Percentiles rank a stretch among this genome's conserved stretches.
These are phyloP conservation scores for Diachasmimorpha longicaudata DNA, from an alignment of 1,140 invertebrate genomes.

Conservation along the genomic window DNA sequence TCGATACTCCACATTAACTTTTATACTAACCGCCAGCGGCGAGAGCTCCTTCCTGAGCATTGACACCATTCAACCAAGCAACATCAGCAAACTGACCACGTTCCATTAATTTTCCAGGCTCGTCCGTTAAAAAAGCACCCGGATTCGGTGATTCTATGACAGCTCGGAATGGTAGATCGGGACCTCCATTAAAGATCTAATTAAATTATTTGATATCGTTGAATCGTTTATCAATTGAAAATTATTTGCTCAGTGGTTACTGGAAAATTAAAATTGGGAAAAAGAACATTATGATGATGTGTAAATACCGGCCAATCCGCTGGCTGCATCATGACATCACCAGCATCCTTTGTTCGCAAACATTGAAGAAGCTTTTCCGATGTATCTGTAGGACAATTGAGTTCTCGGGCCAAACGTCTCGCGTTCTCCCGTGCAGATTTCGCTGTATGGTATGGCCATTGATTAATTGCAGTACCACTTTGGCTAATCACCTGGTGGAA, in stretches of 20 bases:
- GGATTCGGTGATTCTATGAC: slow-evolving; percentile 70
- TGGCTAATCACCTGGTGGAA: slow-evolving; percentile 78
- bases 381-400: slow-evolving; percentile 65
- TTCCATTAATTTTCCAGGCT: slow-evolving; percentile 60
- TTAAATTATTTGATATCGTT: not conserved
- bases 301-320: not conserved
- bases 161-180: slow-evolving; percentile 76
- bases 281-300: too few species aligned
- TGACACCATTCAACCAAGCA: slow-evolving; percentile 73
- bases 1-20: too few species aligned
- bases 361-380: slow-evolving; percentile 66
- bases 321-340: slow-evolving; percentile 62
- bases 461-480: slow-evolving; percentile 78
- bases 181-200: slow-evolving; percentile 67
- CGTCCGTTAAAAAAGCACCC: slow-evolving; percentile 70
- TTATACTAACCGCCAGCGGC: not conserved
- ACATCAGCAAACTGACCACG: slow-evolving; percentile 62
- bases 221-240: too few species aligned
- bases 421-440: slow-evolving; percentile 69
- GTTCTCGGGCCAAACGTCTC: slow-evolving; percentile 65
- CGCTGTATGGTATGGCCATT: slow-evolving; percentile 75
- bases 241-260: too few species aligned
- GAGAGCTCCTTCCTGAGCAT: slow-evolving; percentile 71
- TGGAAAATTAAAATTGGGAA: too few species aligned
- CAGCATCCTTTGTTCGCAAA: slow-evolving; percentile 65